Evolutionary conservation across 2,113 vertebrate genomes (phyloP), one percentile per base, ranked within the genome.

Genomic region (Sebastes fasciatus): DNA sequence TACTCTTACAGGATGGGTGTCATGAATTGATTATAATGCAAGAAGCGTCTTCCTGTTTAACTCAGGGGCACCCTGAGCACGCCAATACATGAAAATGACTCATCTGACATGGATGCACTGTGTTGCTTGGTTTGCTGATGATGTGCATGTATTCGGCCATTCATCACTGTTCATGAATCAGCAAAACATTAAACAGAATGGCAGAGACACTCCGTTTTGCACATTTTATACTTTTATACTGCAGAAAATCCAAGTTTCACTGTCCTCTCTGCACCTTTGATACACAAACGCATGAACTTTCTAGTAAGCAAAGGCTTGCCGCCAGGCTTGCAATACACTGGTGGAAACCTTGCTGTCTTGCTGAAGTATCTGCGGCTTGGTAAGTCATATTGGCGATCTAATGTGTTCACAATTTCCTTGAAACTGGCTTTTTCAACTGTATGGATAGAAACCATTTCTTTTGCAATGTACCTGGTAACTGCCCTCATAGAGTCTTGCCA

Each of bases 161-260:
- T 82, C 75, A 84, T 71, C 21, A 23, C 16, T 48, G 48, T 45
- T 45, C n/a, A 80, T 82, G 46, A 77, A 84, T 81, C 14, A 58
- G 2, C 45, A 7, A 12, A 40, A 61, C 43, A 57, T 14, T 16
- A 4, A 43, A 23, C 19, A 73, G 17, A 75, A 19, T 1, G 9
- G 8, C 2, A 73, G 51, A 57, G 19, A 10, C 23, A 46, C 46
- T 40, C 43, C 19, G 14, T n/a, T 74, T 58, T 19, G 5, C 19
- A 61, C 46, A 74, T 48, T 42, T 49, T 60, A 49, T 8, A 49
- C 16, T 43, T 49, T 42, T 21, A 49, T 70, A 57, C 17, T 7
- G 8, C 8, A 46, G 49, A 54, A 45, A 61, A 65, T 8, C 40
- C 46, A 26, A 49, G n/a, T 74, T 80, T 45, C 58, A 34, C 26